Evolutionary conservation across 2,888 invertebrate species (phyloP), one percentile per base, ranked within the genome.

Genomic region (Pachymerium ferrugineum): DNA sequence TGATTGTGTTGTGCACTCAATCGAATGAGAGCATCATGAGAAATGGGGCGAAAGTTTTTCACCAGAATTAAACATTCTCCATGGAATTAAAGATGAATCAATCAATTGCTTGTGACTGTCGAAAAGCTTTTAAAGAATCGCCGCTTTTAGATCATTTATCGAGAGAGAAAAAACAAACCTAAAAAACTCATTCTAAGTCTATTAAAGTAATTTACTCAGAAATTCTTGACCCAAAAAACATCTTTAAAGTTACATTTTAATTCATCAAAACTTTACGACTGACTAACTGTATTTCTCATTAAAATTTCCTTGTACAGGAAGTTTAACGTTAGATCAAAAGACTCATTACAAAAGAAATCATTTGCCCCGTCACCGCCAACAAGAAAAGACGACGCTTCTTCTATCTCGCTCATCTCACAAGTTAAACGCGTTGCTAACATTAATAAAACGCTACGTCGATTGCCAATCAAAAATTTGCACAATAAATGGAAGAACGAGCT

Each of bases 1-100:
- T 47, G 47, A 47, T 47, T 47, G 47, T 47, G 47, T 47, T 47
- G 47, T 19, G 47, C 47, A 47, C 47, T 47, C 47, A 47, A 47
- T 47, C 22, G 47, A 47, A 47, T 47, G 47, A 47, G 47, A 47
- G 22, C 16, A 22, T 47, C 47, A 10, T 22, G 47, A 47, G 19
- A 47, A 47, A 47, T 47, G 47, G 47, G 16, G 47, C 16, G 47
- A 47, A n/a, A 47, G 47, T 47, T 47, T 47, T 47, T 47, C 47
- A 47, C 16, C 47, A 47, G 47, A 47, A 47, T 47, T 47, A 47
- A 47, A 47, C 47, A 47, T 47, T 47, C 47, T 47, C 47, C 19
- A 22, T 22, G 47, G 47, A 47, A 47, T 47, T 47, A 47, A 47
- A 47, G 47, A 47, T 47, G 47, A 47, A 47, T 47, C 47, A 47